phyloP scores from a whole-genome alignment of 2,888 invertebrate species.

The Ochlodes sylvanus region DNA sequence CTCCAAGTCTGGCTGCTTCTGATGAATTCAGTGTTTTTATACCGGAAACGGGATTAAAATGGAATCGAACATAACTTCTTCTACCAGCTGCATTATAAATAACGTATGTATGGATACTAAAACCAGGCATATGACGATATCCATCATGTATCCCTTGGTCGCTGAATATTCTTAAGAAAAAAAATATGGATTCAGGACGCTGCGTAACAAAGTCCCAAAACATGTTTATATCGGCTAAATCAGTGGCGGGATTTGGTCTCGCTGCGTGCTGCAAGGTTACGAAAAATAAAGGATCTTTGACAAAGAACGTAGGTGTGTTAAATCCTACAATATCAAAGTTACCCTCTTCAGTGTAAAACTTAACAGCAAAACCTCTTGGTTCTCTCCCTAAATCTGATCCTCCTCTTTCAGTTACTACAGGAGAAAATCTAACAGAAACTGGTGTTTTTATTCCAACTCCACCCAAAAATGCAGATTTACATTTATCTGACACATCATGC shows the following conservation, averaged over 20 bases:
- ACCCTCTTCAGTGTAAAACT: conserved; percentile 95
- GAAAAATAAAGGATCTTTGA: conserved; percentile 82
- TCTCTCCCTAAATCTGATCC: conserved; percentile 94
- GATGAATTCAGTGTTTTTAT: conserved; percentile 1
- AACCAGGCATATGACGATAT: conserved; percentile 94
- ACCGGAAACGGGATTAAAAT: conserved; percentile 2
- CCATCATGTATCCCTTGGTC: conserved; percentile 96
- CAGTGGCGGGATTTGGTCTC: conserved; percentile 83
- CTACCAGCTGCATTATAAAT: conserved; percentile 10
- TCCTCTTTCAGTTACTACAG: conserved; percentile 92
- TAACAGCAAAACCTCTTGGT: conserved; percentile 94
- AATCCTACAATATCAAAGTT: conserved; percentile 96
- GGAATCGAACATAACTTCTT: background rate
- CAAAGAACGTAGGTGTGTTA: conserved; percentile 91
- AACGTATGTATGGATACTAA: conserved; percentile 83
- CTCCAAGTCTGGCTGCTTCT: conserved; percentile 6
- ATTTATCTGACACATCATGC: conserved; percentile 90
- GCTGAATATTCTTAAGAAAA: conserved; percentile 90
- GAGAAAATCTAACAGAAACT: conserved; percentile 90
- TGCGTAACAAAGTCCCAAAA: conserved; percentile 81
- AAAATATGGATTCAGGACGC: conserved; percentile 88
- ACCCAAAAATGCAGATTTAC: conserved; percentile 90
- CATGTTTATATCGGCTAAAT: conserved; percentile 61
- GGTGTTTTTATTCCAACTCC: conserved; percentile 90
- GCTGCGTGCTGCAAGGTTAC: conserved; percentile 81